Percentiles rank a stretch among this genome's conserved stretches.
phyloP scores from a whole-genome alignment of 2,888 invertebrate genomes.

The Selenia dentaria region DNA sequence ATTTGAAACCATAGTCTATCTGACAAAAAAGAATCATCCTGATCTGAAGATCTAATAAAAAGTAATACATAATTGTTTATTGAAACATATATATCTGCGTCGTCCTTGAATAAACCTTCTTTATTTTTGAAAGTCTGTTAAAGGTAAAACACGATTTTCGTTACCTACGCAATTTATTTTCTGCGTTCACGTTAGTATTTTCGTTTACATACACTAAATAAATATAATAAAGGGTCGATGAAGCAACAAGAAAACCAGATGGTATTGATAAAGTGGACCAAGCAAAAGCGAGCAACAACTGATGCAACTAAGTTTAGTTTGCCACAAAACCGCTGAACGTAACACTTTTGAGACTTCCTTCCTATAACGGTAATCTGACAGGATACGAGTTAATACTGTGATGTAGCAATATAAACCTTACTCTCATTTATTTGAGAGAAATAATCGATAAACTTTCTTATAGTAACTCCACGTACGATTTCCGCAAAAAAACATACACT shows the following conservation, averaged over 20 bases:
- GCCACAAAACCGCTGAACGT: conserved; percentile 6
- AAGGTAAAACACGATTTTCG: too few species aligned
- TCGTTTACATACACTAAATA: too few species aligned
- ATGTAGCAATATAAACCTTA: conserved; percentile 6
- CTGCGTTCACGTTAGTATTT: too few species aligned
- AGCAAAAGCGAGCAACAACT: not conserved
- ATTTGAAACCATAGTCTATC: too few species aligned
- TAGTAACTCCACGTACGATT: conserved; percentile 8
- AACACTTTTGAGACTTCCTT: conserved; percentile 16
- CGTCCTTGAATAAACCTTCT: too few species aligned
- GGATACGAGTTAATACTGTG: conserved; percentile 1
- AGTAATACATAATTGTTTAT: too few species aligned
- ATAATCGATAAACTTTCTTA: not conserved
- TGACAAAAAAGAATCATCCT: too few species aligned
- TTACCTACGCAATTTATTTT: too few species aligned
- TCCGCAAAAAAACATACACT: conserved; percentile 22
- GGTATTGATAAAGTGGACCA: not conserved
- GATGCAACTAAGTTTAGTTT: not conserved
- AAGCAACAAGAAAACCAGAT: not conserved
- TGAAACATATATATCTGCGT: too few species aligned
- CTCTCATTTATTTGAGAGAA: not conserved
- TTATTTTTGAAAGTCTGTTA: too few species aligned
- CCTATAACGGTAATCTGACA: conserved; percentile 4
- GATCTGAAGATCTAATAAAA: too few species aligned
- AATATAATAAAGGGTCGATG: too few species aligned